Conservation (phyloP, 2,888 invertebrate genomes). For the Agriopis marginaria region DNA sequence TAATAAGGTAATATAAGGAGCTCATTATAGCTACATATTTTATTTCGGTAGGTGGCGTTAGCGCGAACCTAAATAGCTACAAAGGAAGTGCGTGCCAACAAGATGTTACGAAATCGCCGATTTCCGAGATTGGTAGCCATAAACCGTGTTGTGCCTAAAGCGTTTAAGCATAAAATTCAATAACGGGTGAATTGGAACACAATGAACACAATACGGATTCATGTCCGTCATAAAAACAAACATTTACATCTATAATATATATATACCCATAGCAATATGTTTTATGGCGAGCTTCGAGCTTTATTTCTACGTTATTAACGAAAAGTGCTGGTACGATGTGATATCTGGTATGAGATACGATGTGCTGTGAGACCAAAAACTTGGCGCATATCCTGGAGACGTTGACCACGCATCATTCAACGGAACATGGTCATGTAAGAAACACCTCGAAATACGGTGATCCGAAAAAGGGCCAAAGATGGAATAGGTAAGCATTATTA, state of each 20-base stretch:
- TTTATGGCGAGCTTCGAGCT: slow-evolving; percentile 7
- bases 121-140: slow-evolving; percentile 53
- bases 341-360: too few species aligned
- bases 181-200: slow-evolving; percentile 44
- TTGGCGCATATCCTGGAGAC: too few species aligned
- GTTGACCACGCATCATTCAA: too few species aligned
- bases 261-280: slow-evolving; percentile 11
- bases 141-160: slow-evolving; percentile 50
- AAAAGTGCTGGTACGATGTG: neutral
- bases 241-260: slow-evolving; percentile 18
- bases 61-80: slow-evolving; percentile 26
- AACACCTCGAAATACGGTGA: too few species aligned
- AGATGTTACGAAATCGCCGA: slow-evolving; percentile 59
- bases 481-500: too few species aligned
- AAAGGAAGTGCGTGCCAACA: slow-evolving; percentile 57
- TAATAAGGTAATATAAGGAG: slow-evolving; percentile 13
- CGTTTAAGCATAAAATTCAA: slow-evolving; percentile 52
- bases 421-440: too few species aligned
- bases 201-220: slow-evolving; percentile 40
- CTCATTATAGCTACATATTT: slow-evolving; percentile 14
- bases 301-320: neutral
- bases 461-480: too few species aligned
- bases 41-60: slow-evolving; percentile 22
- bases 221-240: slow-evolving; percentile 32
- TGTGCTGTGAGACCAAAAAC: too few species aligned